Base-by-base conservation (phyloP, 1,140 invertebrate genomes). In the Drosophila prosaltans region DNA sequence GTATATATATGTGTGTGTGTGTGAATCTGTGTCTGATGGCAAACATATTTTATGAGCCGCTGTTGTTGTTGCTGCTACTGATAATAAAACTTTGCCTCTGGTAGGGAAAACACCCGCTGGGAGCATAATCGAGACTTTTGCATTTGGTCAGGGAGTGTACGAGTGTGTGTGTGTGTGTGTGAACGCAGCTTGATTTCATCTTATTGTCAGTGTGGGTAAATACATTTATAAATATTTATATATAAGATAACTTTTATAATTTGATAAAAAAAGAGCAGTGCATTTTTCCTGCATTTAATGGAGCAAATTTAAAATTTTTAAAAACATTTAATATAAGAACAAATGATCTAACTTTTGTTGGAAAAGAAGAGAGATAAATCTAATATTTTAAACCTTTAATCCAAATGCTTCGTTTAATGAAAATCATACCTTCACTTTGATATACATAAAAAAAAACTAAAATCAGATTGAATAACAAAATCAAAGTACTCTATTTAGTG, bases 21-120 rank as follows among this genome's bases (percentile, higher is more conserved):
- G 30, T 68, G 69, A 57, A 45, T 69, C 51, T 71, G 57, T 54
- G 68, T 81, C 59, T 66, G 84, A 88, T 84, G 84, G 84, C 74
- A 86, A 89, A 81, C 84, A 89, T 89, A 89, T 89, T 89, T 89
- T 89, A 89, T 89, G 84, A 89, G 85, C 69, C 68, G 65, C 59
- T 77, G 65, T 66, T 80, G 58, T 45, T 65, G 65, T 65, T 71
- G 81, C 43, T 69, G 76, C 65, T 61, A 63, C 69, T 89, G 80
- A 84, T 89, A 89, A 89, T 89, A 89, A 89, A 89, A 89, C 77
- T 89, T 88, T 76, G 71, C 74, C 72, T 69, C 69, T 74, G 73
- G 80, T 69, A 80, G 84, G 71, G 69, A 63, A 40, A 78, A 26
- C 59, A 66, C 83, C 83, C 83, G 84, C 83, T 88, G 83, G 83